A percentile compares a stretch with the other conserved stretches of the same genome.
Conservation (phyloP, 2,113 vertebrate genomes). For the Phrynosoma platyrhinos region DNA sequence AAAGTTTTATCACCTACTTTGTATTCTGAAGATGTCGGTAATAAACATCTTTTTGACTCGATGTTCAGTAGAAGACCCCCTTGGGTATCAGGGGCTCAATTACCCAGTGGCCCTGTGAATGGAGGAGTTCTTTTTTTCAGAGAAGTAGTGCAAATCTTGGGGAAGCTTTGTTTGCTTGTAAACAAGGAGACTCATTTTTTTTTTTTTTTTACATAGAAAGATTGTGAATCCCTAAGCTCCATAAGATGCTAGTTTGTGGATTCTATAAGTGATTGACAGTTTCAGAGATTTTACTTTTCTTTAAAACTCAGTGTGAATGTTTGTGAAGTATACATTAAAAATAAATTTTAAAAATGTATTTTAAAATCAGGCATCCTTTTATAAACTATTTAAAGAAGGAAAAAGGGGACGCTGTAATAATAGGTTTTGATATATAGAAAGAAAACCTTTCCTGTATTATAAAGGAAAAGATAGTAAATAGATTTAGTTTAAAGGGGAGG, state of each 20-base stretch:
- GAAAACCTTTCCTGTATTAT: too few relatives aligned
- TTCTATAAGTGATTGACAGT: not conserved
- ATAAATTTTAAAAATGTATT: not conserved
- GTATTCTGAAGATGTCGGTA: not conserved
- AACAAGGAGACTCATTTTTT: not conserved
- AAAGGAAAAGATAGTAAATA: too few relatives aligned
- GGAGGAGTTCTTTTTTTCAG: not conserved
- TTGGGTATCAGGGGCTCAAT: too few relatives aligned
- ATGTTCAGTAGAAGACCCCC: not conserved
- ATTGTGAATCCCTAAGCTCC: not conserved
- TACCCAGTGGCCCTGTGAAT: not conserved
- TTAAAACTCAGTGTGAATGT: not conserved
- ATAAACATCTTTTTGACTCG: slow-evolving; percentile 1
- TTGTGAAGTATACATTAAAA: not conserved
- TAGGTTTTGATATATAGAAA: too few relatives aligned
- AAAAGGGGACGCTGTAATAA: too few relatives aligned
- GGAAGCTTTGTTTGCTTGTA: not conserved
- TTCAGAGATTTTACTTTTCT: slow-evolving; percentile 1
- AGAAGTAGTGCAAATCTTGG: not conserved
- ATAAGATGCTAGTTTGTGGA: not conserved
- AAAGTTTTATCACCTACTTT: not conserved
- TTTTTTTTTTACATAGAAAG: not conserved
- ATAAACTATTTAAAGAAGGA: too few relatives aligned
- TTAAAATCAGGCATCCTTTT: too few relatives aligned
- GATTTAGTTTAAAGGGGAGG: too few relatives aligned